Evolutionary conservation across 2,797 vertebrate species (phyloP), one percentile per base, ranked within the genome.

Genomic region (Eupleurogrammus muticus): DNA sequence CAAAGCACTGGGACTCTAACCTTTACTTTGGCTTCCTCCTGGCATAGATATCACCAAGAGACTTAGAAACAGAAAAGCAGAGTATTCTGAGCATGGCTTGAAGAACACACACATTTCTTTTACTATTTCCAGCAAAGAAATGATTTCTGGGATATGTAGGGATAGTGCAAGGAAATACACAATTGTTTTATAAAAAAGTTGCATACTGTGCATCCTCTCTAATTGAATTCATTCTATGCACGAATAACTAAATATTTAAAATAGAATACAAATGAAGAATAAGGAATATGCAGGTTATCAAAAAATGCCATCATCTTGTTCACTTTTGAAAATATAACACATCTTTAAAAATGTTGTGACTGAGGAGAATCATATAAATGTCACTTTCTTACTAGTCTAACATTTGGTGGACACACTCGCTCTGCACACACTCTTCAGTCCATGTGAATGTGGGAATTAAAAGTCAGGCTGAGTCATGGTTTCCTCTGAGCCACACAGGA

Each of bases 1-100:
- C 66, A 77, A 34, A 69, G 54, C 47, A 51, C 63, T 20, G 17
- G 65, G 72, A 69, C 40, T 80, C 73, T 72, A 80, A 90, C 90
- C 87, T 90, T 90, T 88, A 78, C 68, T 72, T 69, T 67, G 21
- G 70, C 66, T 79, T 53, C 21, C 17, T 55, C 47, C 21, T 5
- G 61, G 62, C 47, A 5, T 19, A 34, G 13, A 56, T 11, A 65
- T 52, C 62, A 9, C 24, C 21, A 16, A 5, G 1, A 58, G 32
- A 70, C 32, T 17, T 32, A 44, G 8, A 54, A 38, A 54, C 50
- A 53, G 23, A 64, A 48, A 71, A 20, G 38, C 36, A 42, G 51
- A 66, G 19, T 2, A 36, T 4, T 48, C 17, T 24, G 17, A 12
- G 42, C 36, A 64, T 9, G 2, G 3, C 35, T 66, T 46, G 5